Base-by-base conservation (phyloP, 37 sponge, comb jelly and placozoan genomes). In the Mnemiopsis leidyi region DNA sequence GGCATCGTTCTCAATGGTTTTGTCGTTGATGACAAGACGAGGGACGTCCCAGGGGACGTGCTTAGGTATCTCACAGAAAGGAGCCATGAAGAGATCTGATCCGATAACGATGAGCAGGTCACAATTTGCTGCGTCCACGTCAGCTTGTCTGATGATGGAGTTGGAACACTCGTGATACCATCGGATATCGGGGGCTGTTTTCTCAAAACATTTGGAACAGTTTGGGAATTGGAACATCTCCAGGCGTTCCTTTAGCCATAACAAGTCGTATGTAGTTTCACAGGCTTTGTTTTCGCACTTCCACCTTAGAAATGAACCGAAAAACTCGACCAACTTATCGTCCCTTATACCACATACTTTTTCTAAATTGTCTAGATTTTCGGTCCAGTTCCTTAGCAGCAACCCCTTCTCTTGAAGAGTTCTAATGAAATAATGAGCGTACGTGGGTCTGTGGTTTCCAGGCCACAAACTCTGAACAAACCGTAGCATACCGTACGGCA, bases 61-160 rank as follows among this genome's bases (percentile, higher is more conserved):
- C 1, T 38, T 21, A n/a, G 90, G 90, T 1, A 85, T 85, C 38
- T 5, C 23, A 33, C 36, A 85, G 61, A 40, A 85, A 1, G 90
- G 90, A 2, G 32, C 36, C 48, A n/a, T 9, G 38, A 39, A 1
- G 1, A 85, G 90, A 3, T 85, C 90, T 21, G 90, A 85, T 9
- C 90, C 90, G 3, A 85, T 85, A 28, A 85, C 90, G n/a, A 85
- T 85, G 61, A 85, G 90, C 40, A 85, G 35, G 61, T 85, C 90
- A 85, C 90, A 85, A 28, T 85, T 85, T 25, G 9, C 90, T 3
- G 90, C 90, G 39, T 85, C 90, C 24, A 85, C 90, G 5, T 35
- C 33, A 33, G 90, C 90, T 85, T 85, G 90, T 38, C 61, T 40
- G 90, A 40, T 25, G 39, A 85, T 35, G 23, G 32, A 21, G 21